phyloP scores from a whole-genome alignment of 2,888 invertebrate genomes.

The Taphrorychus bicolor region DNA sequence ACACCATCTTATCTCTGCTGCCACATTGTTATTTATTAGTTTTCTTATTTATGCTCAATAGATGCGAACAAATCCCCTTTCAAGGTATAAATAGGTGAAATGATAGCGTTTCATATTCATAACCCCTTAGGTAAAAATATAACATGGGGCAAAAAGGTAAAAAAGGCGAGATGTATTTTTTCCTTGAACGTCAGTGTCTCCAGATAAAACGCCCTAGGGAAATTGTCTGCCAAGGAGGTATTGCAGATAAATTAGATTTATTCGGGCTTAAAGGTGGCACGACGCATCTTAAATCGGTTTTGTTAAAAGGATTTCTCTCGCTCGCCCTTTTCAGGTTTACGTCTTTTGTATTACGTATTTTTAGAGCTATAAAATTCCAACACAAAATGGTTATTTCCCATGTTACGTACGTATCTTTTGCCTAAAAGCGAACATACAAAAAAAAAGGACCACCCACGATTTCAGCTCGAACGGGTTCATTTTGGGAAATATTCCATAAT shows the following conservation, averaged over 20 bases:
- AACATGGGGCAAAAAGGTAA: background rate
- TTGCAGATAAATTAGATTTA: slow-evolving; percentile 24
- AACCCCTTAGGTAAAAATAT: background rate
- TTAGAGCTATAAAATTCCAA: background rate
- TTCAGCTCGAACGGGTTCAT: no score
- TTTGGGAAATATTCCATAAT: no score
- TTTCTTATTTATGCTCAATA: no score
- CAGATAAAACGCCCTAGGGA: slow-evolving; percentile 17
- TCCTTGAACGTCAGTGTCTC: slow-evolving; percentile 8
- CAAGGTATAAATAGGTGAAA: background rate
- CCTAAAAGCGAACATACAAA: no score
- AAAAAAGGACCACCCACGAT: no score
- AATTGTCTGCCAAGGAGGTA: slow-evolving; percentile 13
- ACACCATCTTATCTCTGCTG: no score
- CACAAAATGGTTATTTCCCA: background rate
- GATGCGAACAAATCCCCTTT: no score
- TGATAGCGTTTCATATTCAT: background rate
- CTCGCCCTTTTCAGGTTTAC: background rate
- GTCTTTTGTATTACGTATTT: background rate
- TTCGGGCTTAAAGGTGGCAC: slow-evolving; percentile 4
- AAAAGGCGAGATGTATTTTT: background rate
- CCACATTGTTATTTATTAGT: no score
- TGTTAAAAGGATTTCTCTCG: slow-evolving; percentile 11
- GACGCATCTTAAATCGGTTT: slow-evolving; percentile 13
- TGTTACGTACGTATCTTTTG: no score